These are phyloP conservation scores for Hetaerina titia DNA, from an alignment of 2,888 invertebrate species.

Conservation along the genomic window DNA sequence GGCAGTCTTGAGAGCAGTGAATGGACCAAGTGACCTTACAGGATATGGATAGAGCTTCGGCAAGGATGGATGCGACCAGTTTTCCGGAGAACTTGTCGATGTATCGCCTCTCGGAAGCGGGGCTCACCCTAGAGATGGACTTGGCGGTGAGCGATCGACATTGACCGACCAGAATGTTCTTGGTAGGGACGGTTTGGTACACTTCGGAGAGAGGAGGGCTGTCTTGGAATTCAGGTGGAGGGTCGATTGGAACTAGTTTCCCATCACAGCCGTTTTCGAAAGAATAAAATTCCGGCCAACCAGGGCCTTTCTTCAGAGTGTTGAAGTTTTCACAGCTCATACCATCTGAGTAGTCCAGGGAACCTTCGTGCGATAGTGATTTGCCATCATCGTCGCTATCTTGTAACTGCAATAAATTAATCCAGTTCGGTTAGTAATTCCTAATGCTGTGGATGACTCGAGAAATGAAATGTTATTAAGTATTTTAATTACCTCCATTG, in stretches of 20 bases:
- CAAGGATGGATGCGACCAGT: constrained; percentile 78
- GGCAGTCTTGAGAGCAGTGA: constrained; percentile 73
- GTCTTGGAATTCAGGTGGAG: constrained; percentile 92
- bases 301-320: constrained; percentile 88
- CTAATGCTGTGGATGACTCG: neutral
- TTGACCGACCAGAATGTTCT: constrained; percentile 66
- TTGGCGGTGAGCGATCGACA: constrained; percentile 74
- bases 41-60: constrained; percentile 78
- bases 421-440: neutral
- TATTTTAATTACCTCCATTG: constrained; percentile 81
- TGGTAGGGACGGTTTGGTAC: constrained; percentile 55
- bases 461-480: neutral
- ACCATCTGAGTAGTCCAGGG: constrained; percentile 87
- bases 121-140: constrained; percentile 75
- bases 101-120: constrained; percentile 71
- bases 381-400: constrained; percentile 90
- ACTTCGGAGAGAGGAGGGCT: constrained; percentile 75
- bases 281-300: constrained; percentile 80
- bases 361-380: constrained; percentile 88
- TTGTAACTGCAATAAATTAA: constrained; percentile 81
- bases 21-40: constrained; percentile 75
- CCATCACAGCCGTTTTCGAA: constrained; percentile 75
- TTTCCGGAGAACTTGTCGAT: constrained; percentile 78
- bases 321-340: constrained; percentile 91
- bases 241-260: constrained; percentile 83